Percentiles rank a stretch among this genome's conserved stretches.
phyloP scores from a whole-genome alignment of 1,140 invertebrate genomes.

The Oreohelix idahoensis region DNA sequence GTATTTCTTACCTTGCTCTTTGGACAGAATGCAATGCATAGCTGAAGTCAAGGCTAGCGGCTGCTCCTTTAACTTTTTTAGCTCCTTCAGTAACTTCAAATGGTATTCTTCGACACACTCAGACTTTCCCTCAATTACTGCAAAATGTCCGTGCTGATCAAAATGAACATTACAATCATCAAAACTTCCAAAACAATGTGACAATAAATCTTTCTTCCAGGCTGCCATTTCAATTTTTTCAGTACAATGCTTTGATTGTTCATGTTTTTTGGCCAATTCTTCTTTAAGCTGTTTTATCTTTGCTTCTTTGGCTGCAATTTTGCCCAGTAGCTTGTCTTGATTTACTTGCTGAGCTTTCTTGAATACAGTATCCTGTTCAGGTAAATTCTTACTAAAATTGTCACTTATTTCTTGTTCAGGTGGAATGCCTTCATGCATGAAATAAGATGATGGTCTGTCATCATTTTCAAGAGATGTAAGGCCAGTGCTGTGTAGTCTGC shows the following conservation, averaged over 20 bases:
- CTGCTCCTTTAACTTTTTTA: conserved; percentile 5
- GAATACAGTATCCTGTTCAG: not conserved
- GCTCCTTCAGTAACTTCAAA: not conserved
- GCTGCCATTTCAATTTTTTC: not conserved
- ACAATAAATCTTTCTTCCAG: not conserved
- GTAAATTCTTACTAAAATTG: not conserved
- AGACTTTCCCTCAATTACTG: not conserved
- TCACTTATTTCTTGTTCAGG: not conserved
- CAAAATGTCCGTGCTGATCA: not conserved
- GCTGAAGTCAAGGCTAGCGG: not conserved
- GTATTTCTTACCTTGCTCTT: not conserved
- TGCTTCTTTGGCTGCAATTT: not conserved
- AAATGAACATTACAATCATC: not conserved
- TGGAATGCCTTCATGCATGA: not conserved
- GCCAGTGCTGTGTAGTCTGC: not conserved
- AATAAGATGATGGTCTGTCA: not conserved
- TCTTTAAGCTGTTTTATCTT: conserved; percentile 11
- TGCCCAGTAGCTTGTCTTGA: not conserved
- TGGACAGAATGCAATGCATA: not conserved
- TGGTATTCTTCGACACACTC: not conserved
- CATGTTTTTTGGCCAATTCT: not conserved
- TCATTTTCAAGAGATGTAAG: not conserved
- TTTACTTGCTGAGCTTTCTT: not conserved
- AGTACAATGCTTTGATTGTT: not conserved
- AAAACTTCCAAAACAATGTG: not conserved